Evolutionary conservation across 2,113 vertebrate species (phyloP), one percentile per base, ranked within the genome.

Genomic region (Cathartes aura): DNA sequence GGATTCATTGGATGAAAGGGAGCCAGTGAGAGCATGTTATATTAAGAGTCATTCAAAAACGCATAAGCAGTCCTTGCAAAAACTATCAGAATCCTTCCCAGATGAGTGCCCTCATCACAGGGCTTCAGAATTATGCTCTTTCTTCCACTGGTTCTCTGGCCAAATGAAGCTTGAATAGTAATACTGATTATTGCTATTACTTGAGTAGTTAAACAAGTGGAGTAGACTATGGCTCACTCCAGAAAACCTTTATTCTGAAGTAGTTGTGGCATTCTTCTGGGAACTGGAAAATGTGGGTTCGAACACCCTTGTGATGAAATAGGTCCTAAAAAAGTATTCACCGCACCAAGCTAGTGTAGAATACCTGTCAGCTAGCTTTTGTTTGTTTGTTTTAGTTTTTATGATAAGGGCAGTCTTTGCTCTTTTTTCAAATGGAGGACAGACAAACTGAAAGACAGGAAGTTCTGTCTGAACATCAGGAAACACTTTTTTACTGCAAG

Each of bases 11-110:
- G 59, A 71, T 62, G 16, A 70, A 86, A 74, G 9, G 4, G 22
- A 95, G 42, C 14, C 42, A 74, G 32, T 30, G 12, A 84, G 30
- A 93, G 8, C 7, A 58, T 2, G 8, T 18, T 50, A 16, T 30
- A 89, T 78, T 84, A 89, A 64, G 17, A 84, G 43, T 64, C 12
- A 82, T 62, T 82, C 8, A 87, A 81, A 96, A 89, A 55, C 8
- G 7, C 43, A 72, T 48, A 75, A 60, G 59, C 55, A 58, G 50
- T 71, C 42, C 68, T 71, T 74, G 53, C 27, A 94, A 84, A 90
- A 93, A 36, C 40, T 73, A 82, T 91, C 75, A 71, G 80, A 95
- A 94, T 67, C 45, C 76, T 74, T 92, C 75, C 80, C 38, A 89
- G 64, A 78, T 19, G 38, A 94, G 13, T 47, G 76, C 59, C 30